Conservation (phyloP, 2,888 invertebrate species). For the Rhagonycha fulva region DNA sequence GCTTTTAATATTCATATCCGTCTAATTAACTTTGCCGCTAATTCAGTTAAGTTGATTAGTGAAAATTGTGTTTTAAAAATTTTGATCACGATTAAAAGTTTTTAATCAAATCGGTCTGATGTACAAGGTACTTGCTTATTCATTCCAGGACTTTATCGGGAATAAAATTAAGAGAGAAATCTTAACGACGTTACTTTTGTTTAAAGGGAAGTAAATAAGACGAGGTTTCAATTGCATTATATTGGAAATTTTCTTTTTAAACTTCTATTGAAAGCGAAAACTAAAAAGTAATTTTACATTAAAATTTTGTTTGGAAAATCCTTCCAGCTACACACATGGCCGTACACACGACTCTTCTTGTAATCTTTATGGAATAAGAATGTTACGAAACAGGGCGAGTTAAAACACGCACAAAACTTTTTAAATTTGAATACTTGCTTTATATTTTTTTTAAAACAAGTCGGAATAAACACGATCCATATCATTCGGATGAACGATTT, state of each 20-base stretch:
- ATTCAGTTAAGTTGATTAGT: slow-evolving; percentile 52
- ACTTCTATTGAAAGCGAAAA: slow-evolving; percentile 9
- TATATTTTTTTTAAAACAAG: slow-evolving; percentile 13
- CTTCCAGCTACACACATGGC: slow-evolving; percentile 31
- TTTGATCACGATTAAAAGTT: slow-evolving; percentile 49
- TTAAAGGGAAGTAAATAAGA: slow-evolving; percentile 46
- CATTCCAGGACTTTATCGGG: slow-evolving; percentile 38
- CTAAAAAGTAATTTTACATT: slow-evolving; percentile 25
- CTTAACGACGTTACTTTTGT: slow-evolving; percentile 46
- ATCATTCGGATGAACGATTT: slow-evolving; percentile 9
- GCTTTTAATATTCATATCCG: slow-evolving; percentile 52
- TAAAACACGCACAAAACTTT: slow-evolving; percentile 15
- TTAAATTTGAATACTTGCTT: slow-evolving; percentile 25
- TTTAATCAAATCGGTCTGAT: slow-evolving; percentile 47
- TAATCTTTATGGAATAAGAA: slow-evolving; percentile 39
- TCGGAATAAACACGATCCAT: slow-evolving; percentile 19
- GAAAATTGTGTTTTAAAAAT: slow-evolving; percentile 45
- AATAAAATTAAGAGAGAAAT: slow-evolving; percentile 45
- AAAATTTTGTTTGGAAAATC: slow-evolving; percentile 23
- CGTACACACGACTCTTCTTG: slow-evolving; percentile 34
- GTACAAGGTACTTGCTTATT: slow-evolving; percentile 38
- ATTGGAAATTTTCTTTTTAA: not conserved
- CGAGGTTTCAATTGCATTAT: slow-evolving; percentile 41
- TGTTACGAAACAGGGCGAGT: slow-evolving; percentile 27
- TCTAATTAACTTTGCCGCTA: slow-evolving; percentile 51